Conservation (phyloP, 2,888 invertebrate genomes). For the Nyleta sp. region DNA sequence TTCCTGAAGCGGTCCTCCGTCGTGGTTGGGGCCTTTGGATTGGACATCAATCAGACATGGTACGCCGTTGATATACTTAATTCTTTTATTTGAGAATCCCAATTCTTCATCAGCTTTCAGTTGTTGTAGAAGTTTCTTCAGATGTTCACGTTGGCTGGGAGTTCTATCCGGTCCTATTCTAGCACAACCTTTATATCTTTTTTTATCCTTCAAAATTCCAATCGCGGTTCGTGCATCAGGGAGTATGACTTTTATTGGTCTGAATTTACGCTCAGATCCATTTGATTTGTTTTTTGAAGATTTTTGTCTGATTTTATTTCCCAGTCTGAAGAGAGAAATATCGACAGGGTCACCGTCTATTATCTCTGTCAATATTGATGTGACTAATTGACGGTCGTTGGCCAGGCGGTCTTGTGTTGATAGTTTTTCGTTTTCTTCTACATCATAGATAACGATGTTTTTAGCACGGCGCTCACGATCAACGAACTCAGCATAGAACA, state of each 20-base stretch:
- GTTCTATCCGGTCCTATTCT: constrained; percentile 2
- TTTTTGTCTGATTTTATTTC: too few relatives aligned
- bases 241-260: not conserved
- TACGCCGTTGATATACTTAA: constrained; percentile 1
- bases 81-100: not conserved
- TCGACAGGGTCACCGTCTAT: too few relatives aligned
- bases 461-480: constrained; percentile 3
- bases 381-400: too few relatives aligned
- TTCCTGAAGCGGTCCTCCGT: not conserved
- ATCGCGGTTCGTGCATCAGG: not conserved
- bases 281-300: too few relatives aligned
- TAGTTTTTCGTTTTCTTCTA: not conserved
- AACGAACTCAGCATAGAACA: not conserved
- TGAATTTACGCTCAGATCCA: not conserved
- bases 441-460: constrained; percentile 1
- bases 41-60: not conserved
- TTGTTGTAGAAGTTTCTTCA: not conserved
- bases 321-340: too few relatives aligned
- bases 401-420: too few relatives aligned
- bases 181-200: not conserved
- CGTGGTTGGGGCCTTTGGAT: too few relatives aligned
- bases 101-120: not conserved
- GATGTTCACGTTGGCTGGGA: not conserved
- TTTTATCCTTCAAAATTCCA: not conserved
- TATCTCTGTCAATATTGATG: too few relatives aligned